A percentile compares a stretch with the other conserved stretches of the same genome.
Evolutionary conservation across 1,140 invertebrate species (phyloP).

Genomic region (Cylas formicarius): DNA sequence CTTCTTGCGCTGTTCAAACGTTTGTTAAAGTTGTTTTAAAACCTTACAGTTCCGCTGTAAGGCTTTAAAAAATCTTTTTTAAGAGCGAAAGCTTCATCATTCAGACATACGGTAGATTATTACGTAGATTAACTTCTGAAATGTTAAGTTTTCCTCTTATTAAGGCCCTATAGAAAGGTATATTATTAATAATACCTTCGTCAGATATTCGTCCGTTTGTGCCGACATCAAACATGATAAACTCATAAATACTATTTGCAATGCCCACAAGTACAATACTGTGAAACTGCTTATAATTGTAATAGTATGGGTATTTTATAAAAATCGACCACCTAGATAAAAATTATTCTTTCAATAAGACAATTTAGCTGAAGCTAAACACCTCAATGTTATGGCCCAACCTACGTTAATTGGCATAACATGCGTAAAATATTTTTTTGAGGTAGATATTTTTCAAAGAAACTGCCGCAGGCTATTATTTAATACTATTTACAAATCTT

Average conservation of each 20-base stretch:
- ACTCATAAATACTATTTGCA: constrained; percentile 4
- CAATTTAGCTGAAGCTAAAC: too few species aligned
- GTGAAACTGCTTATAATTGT: constrained; percentile 4
- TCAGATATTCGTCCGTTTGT: constrained; percentile 8
- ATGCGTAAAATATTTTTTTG: too few species aligned
- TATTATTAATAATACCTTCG: constrained; percentile 6
- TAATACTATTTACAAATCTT: too few species aligned
- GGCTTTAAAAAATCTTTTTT: constrained; percentile 15
- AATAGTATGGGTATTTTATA: too few species aligned
- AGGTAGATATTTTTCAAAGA: too few species aligned
- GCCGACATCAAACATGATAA: constrained; percentile 12
- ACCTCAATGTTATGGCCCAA: too few species aligned
- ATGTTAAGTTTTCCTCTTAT: constrained; percentile 6
- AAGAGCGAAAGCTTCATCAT: constrained; percentile 9
- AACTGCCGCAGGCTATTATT: too few species aligned
- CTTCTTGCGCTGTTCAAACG: constrained; percentile 5
- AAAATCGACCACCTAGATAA: too few species aligned
- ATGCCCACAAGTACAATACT: constrained; percentile 10
- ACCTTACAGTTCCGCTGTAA: constrained; percentile 4
- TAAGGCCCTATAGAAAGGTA: constrained; percentile 5
- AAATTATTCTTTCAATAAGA: too few species aligned
- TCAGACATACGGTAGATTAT: constrained; percentile 5
- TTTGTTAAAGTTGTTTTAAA: constrained; percentile 4
- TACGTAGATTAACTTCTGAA: constrained; percentile 1
- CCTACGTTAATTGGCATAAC: too few species aligned